phyloP scores from a whole-genome alignment of 2,113 vertebrate species.

The Spheniscus mendiculus region DNA sequence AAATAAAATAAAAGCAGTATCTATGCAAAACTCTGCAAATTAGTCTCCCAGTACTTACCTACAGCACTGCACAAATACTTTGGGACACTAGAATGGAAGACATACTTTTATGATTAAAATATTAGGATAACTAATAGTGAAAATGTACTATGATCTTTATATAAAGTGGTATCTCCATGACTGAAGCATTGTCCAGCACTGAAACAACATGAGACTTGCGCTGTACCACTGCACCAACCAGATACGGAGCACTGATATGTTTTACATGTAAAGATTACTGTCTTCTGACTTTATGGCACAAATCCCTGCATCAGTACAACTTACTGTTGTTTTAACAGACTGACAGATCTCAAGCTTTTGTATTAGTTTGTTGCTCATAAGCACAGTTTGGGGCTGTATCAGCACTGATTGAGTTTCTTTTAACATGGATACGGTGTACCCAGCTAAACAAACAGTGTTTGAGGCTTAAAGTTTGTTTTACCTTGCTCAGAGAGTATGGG shows the following conservation, averaged over 20 bases:
- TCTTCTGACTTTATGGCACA: neutral
- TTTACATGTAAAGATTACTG: neutral
- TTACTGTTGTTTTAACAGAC: neutral
- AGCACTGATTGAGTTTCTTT: neutral
- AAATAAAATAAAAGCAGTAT: neutral
- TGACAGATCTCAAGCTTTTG: neutral
- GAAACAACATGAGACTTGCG: neutral
- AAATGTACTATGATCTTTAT: neutral
- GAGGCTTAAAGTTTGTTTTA: neutral
- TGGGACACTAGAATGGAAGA: neutral
- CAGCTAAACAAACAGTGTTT: neutral
- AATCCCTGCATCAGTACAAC: neutral
- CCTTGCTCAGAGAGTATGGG: neutral
- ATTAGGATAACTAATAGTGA: neutral
- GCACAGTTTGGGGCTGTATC: neutral
- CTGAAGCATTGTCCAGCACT: neutral
- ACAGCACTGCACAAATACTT: neutral
- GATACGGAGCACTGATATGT: rapidly evolving
- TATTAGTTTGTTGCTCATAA: neutral
- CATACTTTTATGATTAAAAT: neutral
- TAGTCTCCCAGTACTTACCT: neutral
- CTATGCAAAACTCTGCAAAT: neutral
- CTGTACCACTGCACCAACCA: neutral
- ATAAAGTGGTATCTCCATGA: neutral
- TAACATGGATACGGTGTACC: neutral